Percentiles rank a stretch among this genome's conserved stretches.
Evolutionary conservation across 2,113 vertebrate species (phyloP).

Genomic region (Oxyruncus cristatus): DNA sequence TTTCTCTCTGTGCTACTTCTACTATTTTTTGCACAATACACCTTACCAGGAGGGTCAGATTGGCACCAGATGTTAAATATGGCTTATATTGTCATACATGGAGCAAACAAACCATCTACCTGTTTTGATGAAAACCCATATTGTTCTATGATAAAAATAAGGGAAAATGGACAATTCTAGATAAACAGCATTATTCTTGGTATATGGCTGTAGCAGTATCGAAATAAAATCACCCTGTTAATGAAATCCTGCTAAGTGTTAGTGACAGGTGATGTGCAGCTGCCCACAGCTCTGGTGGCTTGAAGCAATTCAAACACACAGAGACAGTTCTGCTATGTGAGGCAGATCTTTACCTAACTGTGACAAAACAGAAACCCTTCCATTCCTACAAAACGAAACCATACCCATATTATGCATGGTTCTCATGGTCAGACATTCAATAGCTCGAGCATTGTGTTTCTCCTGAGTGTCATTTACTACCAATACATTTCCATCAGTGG

Average conservation of each 20-base stretch:
- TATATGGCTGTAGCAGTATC: background rate
- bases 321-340: background rate
- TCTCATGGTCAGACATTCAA: background rate
- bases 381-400: background rate
- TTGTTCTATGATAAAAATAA: background rate
- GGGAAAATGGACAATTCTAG: background rate
- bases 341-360: background rate
- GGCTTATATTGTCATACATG: background rate
- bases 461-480: background rate
- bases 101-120: background rate
- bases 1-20: background rate
- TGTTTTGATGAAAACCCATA: background rate
- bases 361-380: background rate
- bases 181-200: background rate
- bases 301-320: background rate
- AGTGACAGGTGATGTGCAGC: background rate
- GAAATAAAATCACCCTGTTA: background rate
- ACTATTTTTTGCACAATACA: background rate
- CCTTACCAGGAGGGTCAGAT: background rate
- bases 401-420: accelerated
- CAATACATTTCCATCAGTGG: background rate
- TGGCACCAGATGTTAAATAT: background rate
- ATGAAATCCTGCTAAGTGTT: background rate
- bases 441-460: accelerated
- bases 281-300: background rate